These are phyloP conservation scores for Acanthornis magna DNA, from an alignment of 2,797 vertebrate species.

Conservation along the genomic window DNA sequence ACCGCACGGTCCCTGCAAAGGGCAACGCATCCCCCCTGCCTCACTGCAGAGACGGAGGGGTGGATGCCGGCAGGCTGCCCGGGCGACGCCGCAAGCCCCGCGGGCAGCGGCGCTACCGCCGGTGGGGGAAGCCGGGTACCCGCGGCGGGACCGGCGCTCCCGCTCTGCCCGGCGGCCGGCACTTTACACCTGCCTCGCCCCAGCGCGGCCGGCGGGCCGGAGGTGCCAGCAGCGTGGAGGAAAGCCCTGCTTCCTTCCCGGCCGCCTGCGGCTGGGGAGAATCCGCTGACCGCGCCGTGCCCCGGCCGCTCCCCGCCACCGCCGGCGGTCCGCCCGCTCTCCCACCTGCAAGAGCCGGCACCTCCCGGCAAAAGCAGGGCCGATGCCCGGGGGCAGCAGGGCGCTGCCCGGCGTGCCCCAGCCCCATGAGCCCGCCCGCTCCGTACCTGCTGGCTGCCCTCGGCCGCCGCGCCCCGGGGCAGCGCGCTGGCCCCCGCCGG, in stretches of 20 bases:
- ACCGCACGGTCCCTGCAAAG: neutral
- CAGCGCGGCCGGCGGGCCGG: neutral
- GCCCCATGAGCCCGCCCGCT: neutral
- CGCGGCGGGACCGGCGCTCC: neutral
- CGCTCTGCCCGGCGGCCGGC: neutral
- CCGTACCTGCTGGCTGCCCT: constrained; percentile 44
- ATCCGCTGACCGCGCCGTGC: neutral
- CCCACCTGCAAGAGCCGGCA: neutral
- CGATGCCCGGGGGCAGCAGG: neutral
- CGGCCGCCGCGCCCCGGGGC: constrained; percentile 46
- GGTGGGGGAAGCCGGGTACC: fast-evolving
- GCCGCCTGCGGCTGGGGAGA: neutral
- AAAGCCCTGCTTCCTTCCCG: neutral
- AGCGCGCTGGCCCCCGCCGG: constrained; percentile 39
- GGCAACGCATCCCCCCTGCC: neutral
- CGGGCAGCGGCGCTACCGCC: neutral
- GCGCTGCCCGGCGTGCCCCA: neutral
- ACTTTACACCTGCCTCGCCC: neutral
- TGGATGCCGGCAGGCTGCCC: neutral
- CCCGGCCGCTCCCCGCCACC: too few species aligned
- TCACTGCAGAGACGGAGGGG: neutral
- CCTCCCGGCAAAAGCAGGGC: neutral
- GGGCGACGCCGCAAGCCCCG: neutral
- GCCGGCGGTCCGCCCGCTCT: neutral
- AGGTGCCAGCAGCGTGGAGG: neutral